Evolutionary conservation across 2,888 invertebrate genomes (phyloP), one percentile per base, ranked within the genome.

Genomic region (Empis stercorea): DNA sequence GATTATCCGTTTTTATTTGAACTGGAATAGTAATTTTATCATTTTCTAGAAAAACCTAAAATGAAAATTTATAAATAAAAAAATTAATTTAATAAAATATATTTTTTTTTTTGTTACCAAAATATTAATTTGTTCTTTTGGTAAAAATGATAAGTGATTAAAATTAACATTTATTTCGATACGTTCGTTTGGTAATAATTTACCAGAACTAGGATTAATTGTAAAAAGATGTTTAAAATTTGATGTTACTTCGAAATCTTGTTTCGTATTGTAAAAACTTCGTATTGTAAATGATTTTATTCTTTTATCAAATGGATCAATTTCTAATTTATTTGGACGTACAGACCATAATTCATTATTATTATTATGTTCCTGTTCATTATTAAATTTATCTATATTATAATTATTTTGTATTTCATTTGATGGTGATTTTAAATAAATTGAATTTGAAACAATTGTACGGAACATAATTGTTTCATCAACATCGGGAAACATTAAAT

Each of bases 391-490:
- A 6, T 61, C 61, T 0, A 62, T 60, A 34, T 61, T 62, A 13
- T 64, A 47, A 47, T 57, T 54, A 14, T 54, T 51, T 9, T 49
- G 50, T 1, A 53, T 49, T n/a, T 62, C 59, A 6, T 60, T 58
- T 6, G 61, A 60, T 2, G 61, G 60, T 10, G 54, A 53, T 1
- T 55, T 56, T 37, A 61, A 62, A 17, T 36, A 40, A 9, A 50
- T 30, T 16, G 37, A 16, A 44, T 51, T 40, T 7, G 46, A 47
- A 11, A 48, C 27, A 2, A 67, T 58, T 7, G 68, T 68, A 3
- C 64, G 63, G 51, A 68, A 68, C 1, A 68, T 48, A 2, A 68
- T 59, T 0, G 68, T 65, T 45, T 68, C 68, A 39, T 68, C 68
- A 7, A 58, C 62, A 13, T 67, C 67, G 1, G 64, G 60, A 37